Evolutionary conservation across 1,140 invertebrate species (phyloP), one percentile per base, ranked within the genome.

Genomic region (Spodoptera frugiperda): DNA sequence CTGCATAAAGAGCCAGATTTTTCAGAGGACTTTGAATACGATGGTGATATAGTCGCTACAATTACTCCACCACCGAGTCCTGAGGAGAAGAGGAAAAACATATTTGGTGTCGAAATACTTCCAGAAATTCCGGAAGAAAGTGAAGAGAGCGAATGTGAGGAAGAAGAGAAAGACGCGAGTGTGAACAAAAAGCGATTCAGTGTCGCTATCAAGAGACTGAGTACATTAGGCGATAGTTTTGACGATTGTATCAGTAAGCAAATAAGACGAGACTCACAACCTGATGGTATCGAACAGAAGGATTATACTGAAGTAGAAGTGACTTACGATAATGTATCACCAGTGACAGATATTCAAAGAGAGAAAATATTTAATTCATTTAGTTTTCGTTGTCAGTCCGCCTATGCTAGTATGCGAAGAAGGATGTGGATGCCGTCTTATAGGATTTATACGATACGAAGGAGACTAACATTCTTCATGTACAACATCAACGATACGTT

Each of bases 51-150:
- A 65, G 82, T 82, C 51, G 76, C 74, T 1, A 92, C 87, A 12
- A 88, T 91, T 48, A 94, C 92, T 15, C 92, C 92, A 21, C 92
- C 92, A 8, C 91, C 91, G n/a, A 94, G 92, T 80, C 92, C 92
- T 12, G 91, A 94, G 77, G 90, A 92, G 72, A 91, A 89, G 63
- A 81, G 88, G 72, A 88, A 89, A 75, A 93, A 91, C 80, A 85
- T 92, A 48, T 92, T 92, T 71, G 93, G 93, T 21, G 91, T 94
- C 53, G 89, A 94, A 78, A 93, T 94, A 80, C 84, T 95, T 74
- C 93, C 94, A 39, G 91, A 94, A 84, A 95, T 95, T 82, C 88
- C 91, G 0, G 94, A 95, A 82, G 94, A 94, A 82, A 93, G 87
- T 53, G 93, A 94, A 83, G 89, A 90, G 19, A 91, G 85, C 65